Base-by-base conservation (phyloP, 1,140 invertebrate genomes). In the Heliconius eleuchia region DNA sequence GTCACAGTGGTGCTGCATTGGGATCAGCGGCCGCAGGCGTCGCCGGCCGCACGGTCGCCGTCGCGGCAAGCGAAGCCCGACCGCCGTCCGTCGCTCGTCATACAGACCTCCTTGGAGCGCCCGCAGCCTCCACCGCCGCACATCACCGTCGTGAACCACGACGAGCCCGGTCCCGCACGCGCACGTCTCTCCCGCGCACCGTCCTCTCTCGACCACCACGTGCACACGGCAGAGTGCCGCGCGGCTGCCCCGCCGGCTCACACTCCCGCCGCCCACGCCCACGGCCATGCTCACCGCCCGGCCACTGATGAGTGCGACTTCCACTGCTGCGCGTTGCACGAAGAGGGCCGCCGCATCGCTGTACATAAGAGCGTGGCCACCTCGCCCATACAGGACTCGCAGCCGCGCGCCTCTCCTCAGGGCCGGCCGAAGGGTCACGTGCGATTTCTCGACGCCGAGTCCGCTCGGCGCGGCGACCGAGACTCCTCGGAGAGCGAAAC, bases 1-100 rank as follows among this genome's bases (percentile, higher is more conserved):
- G 97, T 99, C 95, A 98, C 98, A 87, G 97, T 99, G 94, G 98
- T 98, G 85, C 95, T 98, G 89, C 97, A 98, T 94, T 98, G 98
- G 98, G 97, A 98, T 95, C 98, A 98, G 95, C 96, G 97, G 82
- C 96, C 95, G 88, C 95, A 95, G 90, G 96, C 95, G 84, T 95
- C 91, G 92, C 95, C 88, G 91, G 94, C 94, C 89, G 93, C 92
- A 92, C 95, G 96, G 88, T 97, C 96, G 95, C 96, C 93, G 95
- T 96, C 91, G 86, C 93, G 92, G 84, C 94, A 93, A 93, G 95
- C 89, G 86, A 94, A 95, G 91, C 95, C 95, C 74, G 93, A 95
- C 83, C 94, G 96, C 87, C 95, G 97, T 87, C 95, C 96, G 76
- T 96, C 97, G 74, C 94, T 97, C 86, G 96, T 97, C 77, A 97